Evolutionary conservation across 2,797 vertebrate species (phyloP).

Genomic region (Orientallactaga sibirica): DNA sequence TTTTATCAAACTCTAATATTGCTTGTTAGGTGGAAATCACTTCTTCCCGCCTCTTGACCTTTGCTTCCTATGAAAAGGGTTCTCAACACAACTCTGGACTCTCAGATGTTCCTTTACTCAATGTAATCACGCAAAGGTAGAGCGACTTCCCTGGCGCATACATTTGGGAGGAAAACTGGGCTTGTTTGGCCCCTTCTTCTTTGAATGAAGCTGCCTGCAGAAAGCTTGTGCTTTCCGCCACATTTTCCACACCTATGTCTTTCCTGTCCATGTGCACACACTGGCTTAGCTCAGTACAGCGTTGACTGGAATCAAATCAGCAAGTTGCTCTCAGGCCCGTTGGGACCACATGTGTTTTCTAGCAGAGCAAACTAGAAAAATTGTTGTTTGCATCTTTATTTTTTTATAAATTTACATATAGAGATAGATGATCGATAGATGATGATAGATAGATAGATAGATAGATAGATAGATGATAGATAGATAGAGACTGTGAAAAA

Average conservation of each 20-base stretch:
- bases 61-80: neutral
- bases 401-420: too few species aligned
- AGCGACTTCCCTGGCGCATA: neutral
- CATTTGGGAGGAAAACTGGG: neutral
- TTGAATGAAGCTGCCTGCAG: neutral
- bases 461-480: too few species aligned
- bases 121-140: neutral
- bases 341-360: neutral
- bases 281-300: neutral
- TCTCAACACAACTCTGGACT: neutral
- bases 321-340: neutral
- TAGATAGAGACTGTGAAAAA: too few species aligned
- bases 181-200: neutral
- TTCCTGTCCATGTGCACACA: neutral
- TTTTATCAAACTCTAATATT: neutral
- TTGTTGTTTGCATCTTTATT: neutral
- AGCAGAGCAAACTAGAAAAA: neutral
- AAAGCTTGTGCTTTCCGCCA: neutral
- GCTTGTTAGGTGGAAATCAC: neutral
- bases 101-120: neutral
- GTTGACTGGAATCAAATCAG: neutral
- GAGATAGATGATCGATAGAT: too few species aligned
- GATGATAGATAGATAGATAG: too few species aligned
- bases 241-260: neutral
- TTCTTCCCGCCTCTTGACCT: neutral